Conservation (phyloP, 2,113 vertebrate species). For the Burhinus bistriatus region DNA sequence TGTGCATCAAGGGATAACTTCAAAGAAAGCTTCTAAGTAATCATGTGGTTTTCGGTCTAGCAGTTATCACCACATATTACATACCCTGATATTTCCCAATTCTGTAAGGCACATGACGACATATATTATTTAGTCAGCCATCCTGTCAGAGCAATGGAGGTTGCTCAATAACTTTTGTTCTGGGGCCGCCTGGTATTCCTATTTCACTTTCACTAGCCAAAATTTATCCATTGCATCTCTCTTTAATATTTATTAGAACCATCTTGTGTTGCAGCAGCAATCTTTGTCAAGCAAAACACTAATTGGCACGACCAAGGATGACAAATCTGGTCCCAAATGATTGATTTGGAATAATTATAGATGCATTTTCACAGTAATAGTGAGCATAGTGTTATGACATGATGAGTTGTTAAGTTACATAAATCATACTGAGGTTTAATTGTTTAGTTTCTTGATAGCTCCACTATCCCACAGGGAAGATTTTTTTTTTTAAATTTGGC, state of each 20-base stretch:
- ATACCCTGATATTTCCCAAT: neutral
- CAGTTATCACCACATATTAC: neutral
- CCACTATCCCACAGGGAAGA: neutral
- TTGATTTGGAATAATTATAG: conserved; percentile 20
- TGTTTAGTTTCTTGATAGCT: neutral
- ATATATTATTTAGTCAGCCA: neutral
- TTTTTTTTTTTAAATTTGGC: neutral
- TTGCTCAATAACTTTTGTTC: neutral
- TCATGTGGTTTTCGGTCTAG: neutral
- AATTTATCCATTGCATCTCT: neutral
- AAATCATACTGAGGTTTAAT: neutral
- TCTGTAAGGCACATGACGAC: neutral
- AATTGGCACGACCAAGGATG: neutral
- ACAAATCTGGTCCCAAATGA: neutral
- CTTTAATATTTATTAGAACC: neutral
- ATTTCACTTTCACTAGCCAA: neutral
- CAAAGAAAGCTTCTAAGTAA: neutral
- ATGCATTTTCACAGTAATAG: neutral
- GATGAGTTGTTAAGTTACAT: conserved; percentile 9
- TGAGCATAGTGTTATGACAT: neutral
- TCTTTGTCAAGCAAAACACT: neutral
- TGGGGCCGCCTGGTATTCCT: neutral
- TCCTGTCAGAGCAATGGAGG: neutral
- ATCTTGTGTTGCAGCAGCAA: neutral
- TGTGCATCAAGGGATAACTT: neutral